Conservation (phyloP, 1,140 invertebrate genomes). For the Penaeus indicus region DNA sequence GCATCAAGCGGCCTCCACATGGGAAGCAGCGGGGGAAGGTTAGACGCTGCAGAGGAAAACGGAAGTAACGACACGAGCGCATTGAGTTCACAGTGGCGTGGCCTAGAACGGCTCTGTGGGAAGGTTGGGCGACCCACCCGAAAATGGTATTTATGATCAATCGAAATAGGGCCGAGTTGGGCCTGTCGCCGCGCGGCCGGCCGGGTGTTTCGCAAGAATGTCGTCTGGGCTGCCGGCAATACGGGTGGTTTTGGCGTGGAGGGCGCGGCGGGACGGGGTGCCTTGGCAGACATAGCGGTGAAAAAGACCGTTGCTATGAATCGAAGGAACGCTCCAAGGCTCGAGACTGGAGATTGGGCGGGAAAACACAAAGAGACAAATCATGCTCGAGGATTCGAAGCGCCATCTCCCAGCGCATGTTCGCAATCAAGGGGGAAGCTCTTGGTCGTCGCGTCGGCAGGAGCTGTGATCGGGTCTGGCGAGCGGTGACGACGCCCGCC, state of each 20-base stretch:
- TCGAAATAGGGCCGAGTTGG: no score
- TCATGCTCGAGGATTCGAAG: no score
- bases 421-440: no score
- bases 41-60: constrained; percentile 15
- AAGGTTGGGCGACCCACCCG: constrained; percentile 15
- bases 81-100: constrained; percentile 28
- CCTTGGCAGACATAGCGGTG: constrained; percentile 41
- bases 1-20: constrained; percentile 16
- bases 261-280: not conserved
- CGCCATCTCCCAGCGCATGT: no score
- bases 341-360: not conserved
- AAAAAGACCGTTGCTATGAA: constrained; percentile 43
- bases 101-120: constrained; percentile 18
- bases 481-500: no score
- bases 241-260: not conserved
- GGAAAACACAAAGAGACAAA: not conserved
- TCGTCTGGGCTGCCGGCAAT: no score
- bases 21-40: constrained; percentile 24
- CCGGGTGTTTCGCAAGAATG: no score
- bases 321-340: constrained; percentile 38
- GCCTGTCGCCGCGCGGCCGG: no score
- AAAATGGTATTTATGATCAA: not conserved
- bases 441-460: no score
- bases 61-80: constrained; percentile 23
- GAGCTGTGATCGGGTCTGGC: no score